Base-by-base conservation (phyloP, 2,888 invertebrate genomes). In the Esperia sulphurella region DNA sequence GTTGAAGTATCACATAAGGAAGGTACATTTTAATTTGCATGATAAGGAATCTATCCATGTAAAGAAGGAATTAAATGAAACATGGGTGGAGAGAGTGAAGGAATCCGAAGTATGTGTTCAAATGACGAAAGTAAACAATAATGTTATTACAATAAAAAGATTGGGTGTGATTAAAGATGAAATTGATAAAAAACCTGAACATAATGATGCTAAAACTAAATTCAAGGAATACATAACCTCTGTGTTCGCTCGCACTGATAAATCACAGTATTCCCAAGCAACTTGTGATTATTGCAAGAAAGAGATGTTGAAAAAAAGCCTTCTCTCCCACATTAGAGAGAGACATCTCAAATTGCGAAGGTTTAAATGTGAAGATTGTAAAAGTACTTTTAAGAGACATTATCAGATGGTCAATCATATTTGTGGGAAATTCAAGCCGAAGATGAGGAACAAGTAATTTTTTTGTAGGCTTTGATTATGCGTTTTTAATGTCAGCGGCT, bases 301-400 rank as follows among this genome's bases (percentile, higher is more conserved):
- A 31, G 78, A 79, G 43, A 83, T 86, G 85, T 14, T 83, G 6
- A 87, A 86, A 45, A 87, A 87, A 28, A 85, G 85, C 54, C 52
- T 85, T 0, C 51, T 62, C 2, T 54, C 63, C 0, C 86, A 87
- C 45, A 85, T 86, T 1, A 57, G 75, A 12, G 85, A 86, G 41
- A 53, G 66, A 0, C 85, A 86, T 61, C 60, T 79, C 13, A 72
- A 73, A 10, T n/a, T 80, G 5, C 61, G 66, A n/a, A 71, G 65
- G 28, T 84, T 78, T 53, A 60, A 63, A 1, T 85, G 85, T 46
- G 49, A 59, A 0, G 51, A 50, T 0, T 85, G 85, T 29, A 63
- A 63, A 0, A 45, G 53, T 1, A 50, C 51, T 0, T 85, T 80
- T 21, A 71, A 59, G 1, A 61, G 85, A 0, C 76, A 75, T 35